A percentile compares a stretch with the other conserved stretches of the same genome.
Conservation (phyloP, 2,113 vertebrate genomes). For the Psittacula cyanocephala region DNA sequence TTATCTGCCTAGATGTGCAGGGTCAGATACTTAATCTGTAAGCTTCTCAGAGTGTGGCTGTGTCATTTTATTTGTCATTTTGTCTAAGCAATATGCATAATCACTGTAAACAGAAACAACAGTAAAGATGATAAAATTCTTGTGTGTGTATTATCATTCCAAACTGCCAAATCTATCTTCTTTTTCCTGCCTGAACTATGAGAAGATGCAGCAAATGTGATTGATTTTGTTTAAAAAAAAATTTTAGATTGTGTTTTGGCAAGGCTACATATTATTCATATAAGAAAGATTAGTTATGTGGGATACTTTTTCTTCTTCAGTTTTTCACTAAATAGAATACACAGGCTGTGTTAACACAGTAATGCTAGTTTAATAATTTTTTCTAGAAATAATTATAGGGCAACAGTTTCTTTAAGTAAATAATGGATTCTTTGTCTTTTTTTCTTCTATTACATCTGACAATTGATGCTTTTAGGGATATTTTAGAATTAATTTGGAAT, state of each 20-base stretch:
- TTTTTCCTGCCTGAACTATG: not conserved
- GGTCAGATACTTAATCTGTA: not conserved
- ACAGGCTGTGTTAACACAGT: not conserved
- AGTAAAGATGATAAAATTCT: not conserved
- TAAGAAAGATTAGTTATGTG: not conserved
- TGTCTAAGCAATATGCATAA: not conserved
- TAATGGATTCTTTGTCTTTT: not conserved
- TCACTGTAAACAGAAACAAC: not conserved
- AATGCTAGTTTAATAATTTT: not conserved
- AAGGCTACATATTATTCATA: not conserved
- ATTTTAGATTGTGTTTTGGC: not conserved
- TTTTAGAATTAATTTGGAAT: not conserved
- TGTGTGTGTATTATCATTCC: not conserved
- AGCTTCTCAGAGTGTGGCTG: not conserved
- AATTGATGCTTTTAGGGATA: not conserved
- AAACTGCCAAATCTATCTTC: not conserved
- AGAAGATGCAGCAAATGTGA: not conserved
- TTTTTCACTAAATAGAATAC: not conserved
- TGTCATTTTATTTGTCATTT: not conserved
- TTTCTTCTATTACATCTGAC: not conserved
- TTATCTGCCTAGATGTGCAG: constrained; percentile 15
- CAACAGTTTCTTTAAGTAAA: not conserved
- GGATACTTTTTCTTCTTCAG: not conserved
- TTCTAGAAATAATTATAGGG: not conserved
- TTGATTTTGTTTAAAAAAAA: not conserved